Base-by-base conservation (phyloP, 2,888 invertebrate genomes). In the Drosophila mayaguana region DNA sequence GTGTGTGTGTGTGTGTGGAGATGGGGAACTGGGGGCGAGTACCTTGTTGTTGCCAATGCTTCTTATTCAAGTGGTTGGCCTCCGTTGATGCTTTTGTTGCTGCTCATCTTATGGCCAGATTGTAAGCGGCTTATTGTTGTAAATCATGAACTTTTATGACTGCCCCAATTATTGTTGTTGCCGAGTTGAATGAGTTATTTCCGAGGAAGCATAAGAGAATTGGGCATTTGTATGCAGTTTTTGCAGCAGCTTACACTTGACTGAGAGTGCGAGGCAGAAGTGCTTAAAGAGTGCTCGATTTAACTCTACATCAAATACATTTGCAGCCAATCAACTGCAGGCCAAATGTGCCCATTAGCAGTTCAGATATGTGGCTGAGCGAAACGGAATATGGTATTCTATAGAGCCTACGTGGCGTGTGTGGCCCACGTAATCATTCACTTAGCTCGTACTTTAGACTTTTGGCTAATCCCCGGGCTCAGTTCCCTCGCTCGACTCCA, bases 121-220 rank as follows among this genome's bases (percentile, higher is more conserved):
- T 20, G 38, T 82, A 81, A 85, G 80, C 78, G 43, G 83, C 87
- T 83, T 75, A 71, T 42, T 66, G 43, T 48, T 70, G 65, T 63
- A 69, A 79, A 63, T 69, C 66, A 79, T 51, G 57, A 60, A 18
- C 45, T 55, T 48, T 42, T 60, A 18, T 43, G 18, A 51, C 28
- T 25, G 32, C 14, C 59, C 22, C 59, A 28, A 22, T 63, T 48
- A 32, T 25, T 38, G 45, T 12, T 40, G 11, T 9, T 38, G 20
- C 9, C 16, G 40, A 8, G 28, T n/a, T n/a, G 20, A 18, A 18
- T 36, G 20, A 28, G 14, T 20, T 18, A 38, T n/a, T 34, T 20
- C 11, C 42, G 9, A 34, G 38, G n/a, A n/a, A 45, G 32, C 25
- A 34, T 34, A 50, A 8, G 50, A 1, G 50, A 50, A 50, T 34